Evolutionary conservation across 2,888 invertebrate genomes (phyloP).

Genomic region (Mythimna loreyi): DNA sequence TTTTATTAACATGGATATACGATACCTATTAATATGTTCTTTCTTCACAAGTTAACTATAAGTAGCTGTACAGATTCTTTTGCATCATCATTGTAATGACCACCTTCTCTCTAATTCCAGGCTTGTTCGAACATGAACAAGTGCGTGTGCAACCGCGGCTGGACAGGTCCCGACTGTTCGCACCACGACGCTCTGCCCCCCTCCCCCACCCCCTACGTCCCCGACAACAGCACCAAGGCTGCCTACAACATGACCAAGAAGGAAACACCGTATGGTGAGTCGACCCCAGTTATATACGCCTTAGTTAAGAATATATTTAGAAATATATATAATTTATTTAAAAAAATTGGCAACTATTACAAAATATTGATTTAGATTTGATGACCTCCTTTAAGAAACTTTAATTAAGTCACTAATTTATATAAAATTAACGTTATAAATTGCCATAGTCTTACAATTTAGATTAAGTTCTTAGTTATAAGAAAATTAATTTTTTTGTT

Average conservation of each 20-base stretch:
- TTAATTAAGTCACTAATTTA: background rate
- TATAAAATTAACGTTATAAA: background rate
- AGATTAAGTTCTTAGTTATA: slow-evolving; percentile 37
- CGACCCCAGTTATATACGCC: slow-evolving; percentile 74
- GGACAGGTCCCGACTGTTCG: slow-evolving; percentile 97
- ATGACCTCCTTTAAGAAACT: background rate
- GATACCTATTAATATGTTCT: too few species aligned
- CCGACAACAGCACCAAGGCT: slow-evolving; percentile 89
- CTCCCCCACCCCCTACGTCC: slow-evolving; percentile 90
- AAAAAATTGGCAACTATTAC: background rate
- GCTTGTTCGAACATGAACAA: slow-evolving; percentile 97
- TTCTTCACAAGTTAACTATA: background rate
- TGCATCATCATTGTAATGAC: background rate
- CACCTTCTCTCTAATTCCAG: slow-evolving; percentile 87
- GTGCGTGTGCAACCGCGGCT: slow-evolving; percentile 97
- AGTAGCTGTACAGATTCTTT: background rate
- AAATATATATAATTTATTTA: background rate
- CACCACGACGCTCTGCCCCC: slow-evolving; percentile 93
- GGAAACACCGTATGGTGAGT: slow-evolving; percentile 98
- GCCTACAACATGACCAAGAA: slow-evolving; percentile 95
- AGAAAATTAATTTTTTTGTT: slow-evolving; percentile 27
- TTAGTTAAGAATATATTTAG: slow-evolving; percentile 25
- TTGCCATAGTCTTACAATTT: slow-evolving; percentile 13
- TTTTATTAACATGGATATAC: too few species aligned
- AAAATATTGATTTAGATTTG: background rate